Evolutionary conservation across 2,888 invertebrate species (phyloP).

Genomic region (Podabrus alpinus): DNA sequence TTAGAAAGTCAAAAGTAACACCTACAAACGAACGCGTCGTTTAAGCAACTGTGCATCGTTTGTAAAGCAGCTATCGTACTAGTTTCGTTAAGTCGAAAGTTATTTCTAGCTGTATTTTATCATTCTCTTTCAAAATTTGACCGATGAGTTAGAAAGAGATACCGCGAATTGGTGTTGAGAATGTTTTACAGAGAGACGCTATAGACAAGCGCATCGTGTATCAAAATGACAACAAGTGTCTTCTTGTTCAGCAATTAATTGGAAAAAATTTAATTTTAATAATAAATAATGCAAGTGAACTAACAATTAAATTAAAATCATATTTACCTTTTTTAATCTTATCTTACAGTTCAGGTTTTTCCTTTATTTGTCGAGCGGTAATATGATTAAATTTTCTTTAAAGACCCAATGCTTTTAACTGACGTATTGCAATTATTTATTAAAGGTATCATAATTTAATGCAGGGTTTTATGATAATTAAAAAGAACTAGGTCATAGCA

Average conservation of each 20-base stretch:
- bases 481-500: neutral
- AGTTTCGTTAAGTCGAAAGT: slow-evolving; percentile 39
- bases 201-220: slow-evolving; percentile 28
- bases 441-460: neutral
- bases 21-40: slow-evolving; percentile 37
- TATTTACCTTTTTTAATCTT: neutral
- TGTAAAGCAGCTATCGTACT: slow-evolving; percentile 32
- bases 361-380: neutral
- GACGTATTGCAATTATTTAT: neutral
- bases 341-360: neutral
- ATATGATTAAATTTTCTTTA: neutral
- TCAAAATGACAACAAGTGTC: slow-evolving; percentile 29
- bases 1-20: slow-evolving; percentile 28
- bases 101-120: slow-evolving; percentile 37
- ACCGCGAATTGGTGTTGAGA: neutral
- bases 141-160: slow-evolving; percentile 12
- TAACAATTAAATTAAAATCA: neutral
- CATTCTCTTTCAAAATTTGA: slow-evolving; percentile 18
- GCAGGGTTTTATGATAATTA: neutral
- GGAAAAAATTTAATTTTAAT: neutral
- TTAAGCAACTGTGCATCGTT: slow-evolving; percentile 42
- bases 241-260: slow-evolving; percentile 6
- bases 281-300: neutral
- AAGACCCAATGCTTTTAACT: neutral
- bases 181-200: neutral